Conservation (phyloP, 1,140 invertebrate genomes). For the Drosophila rufa region DNA sequence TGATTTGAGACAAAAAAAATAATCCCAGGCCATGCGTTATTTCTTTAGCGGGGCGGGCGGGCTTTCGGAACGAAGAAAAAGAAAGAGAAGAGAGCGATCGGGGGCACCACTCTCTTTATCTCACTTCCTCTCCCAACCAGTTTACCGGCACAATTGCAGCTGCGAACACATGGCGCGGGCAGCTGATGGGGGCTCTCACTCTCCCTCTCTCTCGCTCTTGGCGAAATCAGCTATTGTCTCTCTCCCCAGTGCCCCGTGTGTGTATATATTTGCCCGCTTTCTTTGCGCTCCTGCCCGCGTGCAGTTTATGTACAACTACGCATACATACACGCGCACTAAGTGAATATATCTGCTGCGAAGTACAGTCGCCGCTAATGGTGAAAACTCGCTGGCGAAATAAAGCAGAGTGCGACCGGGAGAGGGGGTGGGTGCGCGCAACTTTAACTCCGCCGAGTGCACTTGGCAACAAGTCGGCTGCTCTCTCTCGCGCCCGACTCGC, state of each 20-base stretch:
- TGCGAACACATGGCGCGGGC: constrained; percentile 61
- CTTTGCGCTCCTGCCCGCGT: constrained; percentile 63
- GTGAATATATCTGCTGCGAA: constrained; percentile 51
- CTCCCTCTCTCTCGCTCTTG: constrained; percentile 26
- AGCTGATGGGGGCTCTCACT: constrained; percentile 49
- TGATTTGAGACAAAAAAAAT: constrained; percentile 84
- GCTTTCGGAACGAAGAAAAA: not conserved
- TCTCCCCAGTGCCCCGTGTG: constrained; percentile 15
- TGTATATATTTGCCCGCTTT: constrained; percentile 43
- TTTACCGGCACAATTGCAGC: constrained; percentile 55
- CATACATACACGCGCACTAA: constrained; percentile 25
- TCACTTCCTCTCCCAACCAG: constrained; percentile 38
- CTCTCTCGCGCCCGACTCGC: constrained; percentile 10
- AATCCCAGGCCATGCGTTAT: constrained; percentile 51
- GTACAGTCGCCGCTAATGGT: constrained; percentile 77
- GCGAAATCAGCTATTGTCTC: constrained; percentile 62
- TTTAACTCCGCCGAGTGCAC: constrained; percentile 70
- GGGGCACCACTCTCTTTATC: constrained; percentile 9
- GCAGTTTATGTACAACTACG: constrained; percentile 41
- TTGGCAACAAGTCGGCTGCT: constrained; percentile 72
- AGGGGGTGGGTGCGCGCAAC: constrained; percentile 36
- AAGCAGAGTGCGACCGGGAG: constrained; percentile 11
- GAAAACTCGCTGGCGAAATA: constrained; percentile 66
- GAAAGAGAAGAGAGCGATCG: constrained; percentile 14
- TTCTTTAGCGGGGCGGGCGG: constrained; percentile 1